Percentiles rank a stretch among this genome's conserved stretches.
Conservation (phyloP, 2,113 vertebrate genomes). For the Cyprinodon brontotheroides region DNA sequence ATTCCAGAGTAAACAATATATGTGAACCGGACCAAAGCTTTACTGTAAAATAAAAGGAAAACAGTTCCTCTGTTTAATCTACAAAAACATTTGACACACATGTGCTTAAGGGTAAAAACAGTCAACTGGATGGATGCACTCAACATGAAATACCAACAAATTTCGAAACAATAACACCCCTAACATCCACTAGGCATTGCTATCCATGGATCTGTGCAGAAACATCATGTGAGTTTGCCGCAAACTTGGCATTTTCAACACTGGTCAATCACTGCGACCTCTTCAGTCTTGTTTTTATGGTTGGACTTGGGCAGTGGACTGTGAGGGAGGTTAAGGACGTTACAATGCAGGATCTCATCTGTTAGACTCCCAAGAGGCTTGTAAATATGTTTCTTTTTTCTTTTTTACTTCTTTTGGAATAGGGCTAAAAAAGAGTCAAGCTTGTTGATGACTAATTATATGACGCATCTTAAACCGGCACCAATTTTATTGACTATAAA, state of each 20-base stretch:
- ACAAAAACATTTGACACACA: conserved; percentile 40
- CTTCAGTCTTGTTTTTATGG: conserved; percentile 60
- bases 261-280: conserved; percentile 69
- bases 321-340: conserved; percentile 42
- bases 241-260: conserved; percentile 59
- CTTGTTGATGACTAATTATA: conserved; percentile 18
- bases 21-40: neutral
- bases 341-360: conserved; percentile 59
- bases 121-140: conserved; percentile 41
- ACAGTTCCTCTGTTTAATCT: conserved; percentile 7
- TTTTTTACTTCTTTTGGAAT: conserved; percentile 29
- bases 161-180: conserved; percentile 50
- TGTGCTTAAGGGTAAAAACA: conserved; percentile 52
- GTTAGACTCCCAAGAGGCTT: conserved; percentile 49
- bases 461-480: conserved; percentile 27
- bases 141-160: conserved; percentile 48
- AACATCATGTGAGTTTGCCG: conserved; percentile 48
- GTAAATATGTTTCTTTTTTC: conserved; percentile 47
- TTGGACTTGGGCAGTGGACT: conserved; percentile 42
- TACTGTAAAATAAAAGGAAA: conserved; percentile 1
- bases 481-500: conserved; percentile 40
- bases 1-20: conserved; percentile 5
- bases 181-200: neutral
- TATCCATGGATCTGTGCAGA: conserved; percentile 31
- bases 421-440: neutral